Evolutionary conservation across 2,113 vertebrate species (phyloP).

Genomic region (Sinocyclocheilus rhinocerous): DNA sequence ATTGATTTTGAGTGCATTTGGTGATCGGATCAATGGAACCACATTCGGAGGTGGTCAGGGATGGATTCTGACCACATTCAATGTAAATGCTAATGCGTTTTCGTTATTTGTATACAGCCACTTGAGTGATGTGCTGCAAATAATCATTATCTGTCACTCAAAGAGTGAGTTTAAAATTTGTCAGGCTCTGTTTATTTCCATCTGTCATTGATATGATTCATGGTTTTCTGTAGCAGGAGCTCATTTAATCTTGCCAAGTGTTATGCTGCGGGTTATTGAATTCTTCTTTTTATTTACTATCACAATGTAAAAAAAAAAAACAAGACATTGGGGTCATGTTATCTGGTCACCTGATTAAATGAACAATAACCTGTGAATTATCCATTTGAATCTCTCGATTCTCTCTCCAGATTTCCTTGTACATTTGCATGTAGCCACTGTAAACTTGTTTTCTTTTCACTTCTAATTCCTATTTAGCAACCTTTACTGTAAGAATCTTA

Average conservation of each 20-base stretch:
- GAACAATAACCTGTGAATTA: background rate
- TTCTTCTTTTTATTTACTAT: background rate
- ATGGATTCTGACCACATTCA: background rate
- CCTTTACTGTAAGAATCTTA: background rate
- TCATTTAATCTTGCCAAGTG: background rate
- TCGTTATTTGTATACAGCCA: background rate
- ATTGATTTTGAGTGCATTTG: background rate
- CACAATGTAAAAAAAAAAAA: background rate
- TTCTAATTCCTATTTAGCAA: background rate
- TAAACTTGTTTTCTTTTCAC: background rate
- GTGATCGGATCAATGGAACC: background rate
- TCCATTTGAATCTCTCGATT: background rate
- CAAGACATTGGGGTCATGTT: background rate
- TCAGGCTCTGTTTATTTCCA: background rate
- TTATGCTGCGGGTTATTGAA: background rate
- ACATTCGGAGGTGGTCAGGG: background rate
- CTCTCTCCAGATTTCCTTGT: background rate
- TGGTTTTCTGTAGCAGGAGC: background rate
- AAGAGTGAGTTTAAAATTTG: background rate
- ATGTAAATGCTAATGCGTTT: constrained; percentile 1
- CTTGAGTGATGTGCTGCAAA: background rate
- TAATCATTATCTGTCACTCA: background rate
- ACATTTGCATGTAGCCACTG: background rate
- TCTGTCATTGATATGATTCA: background rate
- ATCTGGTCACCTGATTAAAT: background rate